Evolutionary conservation across 2,797 vertebrate species (phyloP), one percentile per base, ranked within the genome.

Genomic region (Argyrosomus regius): DNA sequence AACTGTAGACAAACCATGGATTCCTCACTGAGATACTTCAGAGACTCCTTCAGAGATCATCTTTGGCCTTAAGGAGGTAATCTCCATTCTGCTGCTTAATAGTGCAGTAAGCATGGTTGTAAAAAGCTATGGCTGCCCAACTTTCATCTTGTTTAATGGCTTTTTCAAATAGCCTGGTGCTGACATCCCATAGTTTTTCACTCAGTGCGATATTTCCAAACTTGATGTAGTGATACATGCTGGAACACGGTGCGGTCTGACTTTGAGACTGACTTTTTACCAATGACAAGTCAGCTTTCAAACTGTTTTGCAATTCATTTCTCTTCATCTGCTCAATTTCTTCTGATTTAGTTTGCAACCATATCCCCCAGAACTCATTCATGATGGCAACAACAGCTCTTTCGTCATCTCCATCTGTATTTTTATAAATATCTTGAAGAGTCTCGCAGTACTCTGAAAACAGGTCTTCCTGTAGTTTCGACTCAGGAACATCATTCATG

Each of bases 321-420:
- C 18, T 64, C 0, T 81, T 81, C 17, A 57, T 3, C 17, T 72
- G 57, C 0, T 81, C 75, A 16, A 86, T 86, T 72, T 89, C 78
- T 0, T 83, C 63, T 52, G 81, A 78, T 46, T 83, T 75, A 3
- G 13, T 81, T 81, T 81, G 88, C 39, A 91, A 69, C 87, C 85
- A 89, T 24, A 84, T 80, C 2, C 82, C 87, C 87, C 82, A 90
- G 65, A 77, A 92, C 41, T 91, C 90, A 76, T 90, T 90, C 83
- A 92, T 82, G 64, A 88, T 77, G 24, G 4, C 74, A 22, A 90
- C 88, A 57, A 78, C 26, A 48, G 60, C 80, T 48, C 12, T 68
- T 60, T 54, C 22, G 5, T 89, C 66, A 20, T 81, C 59, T 71
- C 8, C 66, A 26, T 77, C 59, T 56, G 64, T 84, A 7, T 59